phyloP scores from a whole-genome alignment of 2,113 vertebrate genomes.

The Gymnobelideus leadbeateri region DNA sequence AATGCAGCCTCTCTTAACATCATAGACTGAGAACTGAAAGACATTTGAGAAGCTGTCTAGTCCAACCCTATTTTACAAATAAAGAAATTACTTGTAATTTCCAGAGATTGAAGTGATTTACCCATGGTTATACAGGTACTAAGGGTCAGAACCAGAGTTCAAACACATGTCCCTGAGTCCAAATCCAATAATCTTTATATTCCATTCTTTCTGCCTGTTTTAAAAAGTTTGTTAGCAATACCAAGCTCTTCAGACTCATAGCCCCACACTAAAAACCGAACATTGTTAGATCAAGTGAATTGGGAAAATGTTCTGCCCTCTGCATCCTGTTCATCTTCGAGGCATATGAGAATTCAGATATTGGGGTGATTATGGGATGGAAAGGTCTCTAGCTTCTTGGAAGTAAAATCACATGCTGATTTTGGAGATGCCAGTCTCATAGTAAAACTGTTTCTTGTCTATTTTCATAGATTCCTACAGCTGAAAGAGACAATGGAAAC shows the following conservation, averaged over 20 bases:
- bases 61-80: background rate
- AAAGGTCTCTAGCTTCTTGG: background rate
- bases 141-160: background rate
- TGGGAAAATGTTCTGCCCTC: background rate
- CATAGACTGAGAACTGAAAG: background rate
- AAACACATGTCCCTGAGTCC: background rate
- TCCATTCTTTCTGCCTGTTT: background rate
- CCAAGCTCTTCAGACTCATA: background rate
- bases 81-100: background rate
- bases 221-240: background rate
- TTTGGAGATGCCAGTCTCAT: background rate
- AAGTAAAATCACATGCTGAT: background rate
- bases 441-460: background rate
- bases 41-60: background rate
- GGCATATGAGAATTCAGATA: background rate
- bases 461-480: background rate
- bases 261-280: conserved; percentile 26
- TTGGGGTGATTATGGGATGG: background rate
- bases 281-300: background rate
- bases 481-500: background rate
- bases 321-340: conserved; percentile 20
- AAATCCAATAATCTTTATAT: background rate
- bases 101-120: background rate
- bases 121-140: background rate
- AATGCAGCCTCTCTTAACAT: background rate